phyloP scores from a whole-genome alignment of 2,888 invertebrate genomes.

The Phasia obesa region DNA sequence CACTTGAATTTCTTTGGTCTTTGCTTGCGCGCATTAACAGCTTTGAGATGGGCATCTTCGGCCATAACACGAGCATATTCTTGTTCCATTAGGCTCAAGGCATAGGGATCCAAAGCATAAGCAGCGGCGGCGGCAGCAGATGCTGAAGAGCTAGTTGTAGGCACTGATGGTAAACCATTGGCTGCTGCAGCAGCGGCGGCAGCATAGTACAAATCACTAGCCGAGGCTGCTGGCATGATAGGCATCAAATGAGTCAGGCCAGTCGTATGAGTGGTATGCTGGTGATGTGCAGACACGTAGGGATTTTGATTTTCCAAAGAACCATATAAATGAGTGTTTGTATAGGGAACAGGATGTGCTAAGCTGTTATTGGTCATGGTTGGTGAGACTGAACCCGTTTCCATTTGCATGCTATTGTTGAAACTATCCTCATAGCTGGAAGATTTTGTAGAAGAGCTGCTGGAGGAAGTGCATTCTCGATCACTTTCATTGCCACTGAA shows the following conservation, averaged over 20 bases:
- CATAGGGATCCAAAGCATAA: constrained; percentile 80
- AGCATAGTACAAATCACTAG: constrained; percentile 71
- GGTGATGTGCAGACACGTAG: constrained; percentile 45
- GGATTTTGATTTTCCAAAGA: constrained; percentile 42
- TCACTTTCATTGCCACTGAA: constrained; percentile 74
- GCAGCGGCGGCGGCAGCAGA: constrained; percentile 75
- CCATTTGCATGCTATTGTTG: constrained; percentile 72
- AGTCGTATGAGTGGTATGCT: neutral
- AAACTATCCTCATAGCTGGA: constrained; percentile 76
- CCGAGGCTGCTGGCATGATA: constrained; percentile 69
- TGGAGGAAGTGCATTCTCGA: constrained; percentile 75
- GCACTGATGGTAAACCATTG: constrained; percentile 68
- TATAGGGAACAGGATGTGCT: constrained; percentile 26
- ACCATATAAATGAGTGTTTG: constrained; percentile 45
- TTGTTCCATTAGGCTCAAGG: constrained; percentile 85
- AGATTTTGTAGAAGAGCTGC: constrained; percentile 71
- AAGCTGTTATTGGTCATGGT: neutral
- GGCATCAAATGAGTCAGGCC: constrained; percentile 52
- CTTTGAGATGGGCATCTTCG: constrained; percentile 88
- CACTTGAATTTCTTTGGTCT: constrained; percentile 96
- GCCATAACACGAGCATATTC: constrained; percentile 88
- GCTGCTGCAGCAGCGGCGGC: constrained; percentile 70
- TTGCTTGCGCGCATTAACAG: constrained; percentile 88
- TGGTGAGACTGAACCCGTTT: constrained; percentile 13
- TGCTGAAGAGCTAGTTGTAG: constrained; percentile 71